Evolutionary conservation across 2,797 vertebrate genomes (phyloP).

Genomic region (Nasua narica): DNA sequence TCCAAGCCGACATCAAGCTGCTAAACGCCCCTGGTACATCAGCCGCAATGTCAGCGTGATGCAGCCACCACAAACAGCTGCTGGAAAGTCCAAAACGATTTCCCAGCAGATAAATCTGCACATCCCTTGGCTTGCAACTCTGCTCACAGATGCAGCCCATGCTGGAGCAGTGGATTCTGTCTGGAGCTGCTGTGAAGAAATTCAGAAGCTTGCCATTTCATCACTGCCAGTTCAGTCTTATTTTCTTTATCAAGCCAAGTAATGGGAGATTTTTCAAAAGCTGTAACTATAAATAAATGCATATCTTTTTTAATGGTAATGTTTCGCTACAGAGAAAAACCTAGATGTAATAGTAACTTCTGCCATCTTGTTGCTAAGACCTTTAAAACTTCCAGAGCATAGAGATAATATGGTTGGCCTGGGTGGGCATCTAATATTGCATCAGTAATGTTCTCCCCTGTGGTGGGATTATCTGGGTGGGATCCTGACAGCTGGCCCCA

Average conservation of each 20-base stretch:
- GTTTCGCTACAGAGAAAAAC: not conserved
- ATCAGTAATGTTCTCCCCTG: not conserved
- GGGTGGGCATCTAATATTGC: not conserved
- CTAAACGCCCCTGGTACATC: not conserved
- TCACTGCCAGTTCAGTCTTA: not conserved
- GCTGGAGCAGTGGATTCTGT: not conserved
- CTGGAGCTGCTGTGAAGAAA: conserved; percentile 45
- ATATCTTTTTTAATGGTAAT: not conserved
- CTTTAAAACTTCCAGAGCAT: not conserved
- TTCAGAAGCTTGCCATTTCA: not conserved
- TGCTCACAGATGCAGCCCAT: not conserved
- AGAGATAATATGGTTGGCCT: not conserved
- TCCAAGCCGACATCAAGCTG: conserved; percentile 46
- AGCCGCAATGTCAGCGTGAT: conserved; percentile 13
- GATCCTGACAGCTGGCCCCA: not conserved
- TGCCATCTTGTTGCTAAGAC: not conserved
- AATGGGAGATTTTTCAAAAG: not conserved
- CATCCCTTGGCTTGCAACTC: conserved; percentile 56
- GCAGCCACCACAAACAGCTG: conserved; percentile 43
- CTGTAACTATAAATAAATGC: not conserved
- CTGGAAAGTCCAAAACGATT: conserved; percentile 64
- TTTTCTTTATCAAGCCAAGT: not conserved
- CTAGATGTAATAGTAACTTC: not conserved
- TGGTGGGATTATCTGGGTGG: not conserved
- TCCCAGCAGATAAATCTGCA: conserved; percentile 55